Evolutionary conservation across 2,888 invertebrate species (phyloP).

Genomic region (Diaphora mendica): DNA sequence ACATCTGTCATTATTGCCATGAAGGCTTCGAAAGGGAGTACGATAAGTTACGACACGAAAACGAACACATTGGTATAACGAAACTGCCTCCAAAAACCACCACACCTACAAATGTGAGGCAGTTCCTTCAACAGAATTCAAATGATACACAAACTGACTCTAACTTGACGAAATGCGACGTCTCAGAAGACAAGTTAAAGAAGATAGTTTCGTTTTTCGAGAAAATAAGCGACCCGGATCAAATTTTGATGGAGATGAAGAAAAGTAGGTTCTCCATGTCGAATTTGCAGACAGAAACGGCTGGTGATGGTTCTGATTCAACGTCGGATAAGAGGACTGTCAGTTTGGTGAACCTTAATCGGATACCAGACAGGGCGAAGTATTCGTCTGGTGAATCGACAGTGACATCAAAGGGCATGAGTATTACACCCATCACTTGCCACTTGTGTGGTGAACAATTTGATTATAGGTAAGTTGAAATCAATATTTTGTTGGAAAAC

Average conservation of each 20-base stretch:
- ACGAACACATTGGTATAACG: conserved; percentile 74
- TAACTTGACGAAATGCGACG: conserved; percentile 51
- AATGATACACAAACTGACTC: conserved; percentile 74
- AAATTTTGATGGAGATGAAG: conserved; percentile 62
- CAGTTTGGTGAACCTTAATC: conserved; percentile 59
- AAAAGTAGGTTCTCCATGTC: conserved; percentile 63
- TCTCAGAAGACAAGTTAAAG: conserved; percentile 75
- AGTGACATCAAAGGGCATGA: conserved; percentile 38
- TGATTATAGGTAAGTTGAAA: conserved; percentile 59
- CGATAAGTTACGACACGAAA: conserved; percentile 71
- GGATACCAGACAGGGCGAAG: conserved; percentile 39
- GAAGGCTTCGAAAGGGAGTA: conserved; percentile 72
- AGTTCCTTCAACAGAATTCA: conserved; percentile 51
- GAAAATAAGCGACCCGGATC: conserved; percentile 68
- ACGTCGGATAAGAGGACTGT: conserved; percentile 58
- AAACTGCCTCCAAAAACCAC: conserved; percentile 54
- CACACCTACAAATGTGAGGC: conserved; percentile 37
- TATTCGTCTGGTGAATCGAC: conserved; percentile 52
- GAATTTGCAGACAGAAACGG: conserved; percentile 53
- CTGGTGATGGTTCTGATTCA: conserved; percentile 43
- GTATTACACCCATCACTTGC: conserved; percentile 52
- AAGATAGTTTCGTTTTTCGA: conserved; percentile 81
- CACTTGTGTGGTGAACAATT: conserved; percentile 71
- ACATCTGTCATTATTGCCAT: conserved; percentile 76
- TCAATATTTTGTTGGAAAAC: no score